These are phyloP conservation scores for Eufriesea mexicana DNA, from an alignment of 1,140 invertebrate genomes.

Conservation along the genomic window DNA sequence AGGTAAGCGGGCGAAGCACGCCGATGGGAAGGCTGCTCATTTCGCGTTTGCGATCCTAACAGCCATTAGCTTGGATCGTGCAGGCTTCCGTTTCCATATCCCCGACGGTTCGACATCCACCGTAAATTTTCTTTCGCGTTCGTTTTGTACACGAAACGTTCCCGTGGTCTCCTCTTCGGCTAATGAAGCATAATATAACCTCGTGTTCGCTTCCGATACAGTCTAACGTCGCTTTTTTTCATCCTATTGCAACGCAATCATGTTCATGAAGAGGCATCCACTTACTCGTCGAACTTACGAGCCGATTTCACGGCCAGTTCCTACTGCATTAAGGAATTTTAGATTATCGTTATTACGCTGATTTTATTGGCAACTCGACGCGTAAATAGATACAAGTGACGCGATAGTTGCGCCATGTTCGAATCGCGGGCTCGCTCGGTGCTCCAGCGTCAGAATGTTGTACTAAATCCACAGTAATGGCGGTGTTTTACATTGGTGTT, in stretches of 20 bases:
- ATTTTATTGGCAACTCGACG: slow-evolving; percentile 66
- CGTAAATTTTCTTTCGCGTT: slow-evolving; percentile 32
- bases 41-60: slow-evolving; percentile 18
- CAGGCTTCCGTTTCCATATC: slow-evolving; percentile 38
- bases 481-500: slow-evolving; percentile 9
- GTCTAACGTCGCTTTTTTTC: slow-evolving; percentile 3
- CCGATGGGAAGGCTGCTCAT: slow-evolving; percentile 21
- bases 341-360: slow-evolving; percentile 71
- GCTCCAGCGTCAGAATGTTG: slow-evolving; percentile 7
- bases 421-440: slow-evolving; percentile 40
- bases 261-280: slow-evolving; percentile 3
- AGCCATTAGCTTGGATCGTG: slow-evolving; percentile 5
- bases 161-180: neutral
- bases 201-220: slow-evolving; percentile 34
- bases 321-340: slow-evolving; percentile 63
- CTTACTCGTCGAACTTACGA: slow-evolving; percentile 63
- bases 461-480: slow-evolving; percentile 20
- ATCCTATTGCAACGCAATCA: neutral
- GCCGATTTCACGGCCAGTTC: slow-evolving; percentile 42
- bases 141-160: neutral
- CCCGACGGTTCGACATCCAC: slow-evolving; percentile 12
- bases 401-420: slow-evolving; percentile 43
- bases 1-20: neutral
- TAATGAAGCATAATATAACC: slow-evolving; percentile 49
- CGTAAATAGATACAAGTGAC: slow-evolving; percentile 52